phyloP scores from a whole-genome alignment of 2,888 invertebrate species.

The Plemyria rubiginata region DNA sequence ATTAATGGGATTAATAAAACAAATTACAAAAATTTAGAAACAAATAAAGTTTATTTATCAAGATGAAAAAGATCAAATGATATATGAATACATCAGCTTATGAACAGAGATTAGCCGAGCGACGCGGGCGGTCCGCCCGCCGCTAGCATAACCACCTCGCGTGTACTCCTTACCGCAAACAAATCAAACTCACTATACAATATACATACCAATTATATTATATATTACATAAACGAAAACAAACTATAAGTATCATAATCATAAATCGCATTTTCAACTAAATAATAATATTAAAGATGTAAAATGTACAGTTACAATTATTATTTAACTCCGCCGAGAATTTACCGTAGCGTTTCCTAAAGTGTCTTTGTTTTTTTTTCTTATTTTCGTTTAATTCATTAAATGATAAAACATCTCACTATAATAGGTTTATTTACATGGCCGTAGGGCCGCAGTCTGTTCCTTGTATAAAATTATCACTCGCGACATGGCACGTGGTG shows the following conservation, averaged over 20 bases:
- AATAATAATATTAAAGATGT: conserved; percentile 64
- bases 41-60: conserved; percentile 85
- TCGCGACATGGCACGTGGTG: conserved; percentile 67
- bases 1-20: conserved; percentile 45
- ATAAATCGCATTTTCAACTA: conserved; percentile 59
- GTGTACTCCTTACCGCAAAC: conserved; percentile 51
- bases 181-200: conserved; percentile 51
- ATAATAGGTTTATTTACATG: conserved; percentile 78
- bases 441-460: conserved; percentile 71
- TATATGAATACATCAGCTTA: conserved; percentile 74
- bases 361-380: conserved; percentile 74
- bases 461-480: conserved; percentile 79
- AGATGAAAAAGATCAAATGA: conserved; percentile 85
- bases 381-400: conserved; percentile 63
- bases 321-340: conserved; percentile 67
- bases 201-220: conserved; percentile 52
- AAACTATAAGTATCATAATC: conserved; percentile 51
- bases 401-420: conserved; percentile 82
- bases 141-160: conserved; percentile 55
- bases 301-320: conserved; percentile 70
- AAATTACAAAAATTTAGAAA: conserved; percentile 80
- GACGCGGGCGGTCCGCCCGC: conserved; percentile 45
- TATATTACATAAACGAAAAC: conserved; percentile 63
- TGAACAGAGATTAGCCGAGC: conserved; percentile 69
- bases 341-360: conserved; percentile 67